Conservation (phyloP, 2,797 vertebrate species). For the Haliaeetus vocifer region DNA sequence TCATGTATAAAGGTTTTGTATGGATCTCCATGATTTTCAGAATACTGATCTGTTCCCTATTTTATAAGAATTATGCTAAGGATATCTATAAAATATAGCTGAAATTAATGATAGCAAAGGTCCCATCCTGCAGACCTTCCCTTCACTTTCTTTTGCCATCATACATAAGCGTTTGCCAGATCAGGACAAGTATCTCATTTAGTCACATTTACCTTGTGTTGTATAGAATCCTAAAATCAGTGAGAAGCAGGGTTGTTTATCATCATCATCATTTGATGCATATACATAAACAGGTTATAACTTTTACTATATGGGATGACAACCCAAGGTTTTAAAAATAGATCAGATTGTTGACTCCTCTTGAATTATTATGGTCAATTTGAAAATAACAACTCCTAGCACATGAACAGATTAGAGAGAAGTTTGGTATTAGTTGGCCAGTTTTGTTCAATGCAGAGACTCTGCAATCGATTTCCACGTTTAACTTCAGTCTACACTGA, state of each 20-base stretch:
- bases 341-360: neutral
- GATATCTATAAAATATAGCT: neutral
- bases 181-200: neutral
- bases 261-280: neutral
- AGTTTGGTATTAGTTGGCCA: neutral
- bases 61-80: neutral
- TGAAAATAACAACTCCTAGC: neutral
- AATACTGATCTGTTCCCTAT: neutral
- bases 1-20: neutral
- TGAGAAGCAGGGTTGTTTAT: neutral
- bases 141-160: neutral
- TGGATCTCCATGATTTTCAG: neutral
- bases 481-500: neutral
- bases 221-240: neutral
- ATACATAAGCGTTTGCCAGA: neutral
- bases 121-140: neutral
- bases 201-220: neutral
- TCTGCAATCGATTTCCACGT: neutral
- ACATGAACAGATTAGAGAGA: neutral
- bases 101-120: neutral
- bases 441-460: neutral
- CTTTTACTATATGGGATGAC: neutral
- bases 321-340: neutral
- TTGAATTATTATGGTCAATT: neutral
- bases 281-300: neutral